Conservation (phyloP, 2,888 invertebrate species). For the Temnothorax ravouxi region DNA sequence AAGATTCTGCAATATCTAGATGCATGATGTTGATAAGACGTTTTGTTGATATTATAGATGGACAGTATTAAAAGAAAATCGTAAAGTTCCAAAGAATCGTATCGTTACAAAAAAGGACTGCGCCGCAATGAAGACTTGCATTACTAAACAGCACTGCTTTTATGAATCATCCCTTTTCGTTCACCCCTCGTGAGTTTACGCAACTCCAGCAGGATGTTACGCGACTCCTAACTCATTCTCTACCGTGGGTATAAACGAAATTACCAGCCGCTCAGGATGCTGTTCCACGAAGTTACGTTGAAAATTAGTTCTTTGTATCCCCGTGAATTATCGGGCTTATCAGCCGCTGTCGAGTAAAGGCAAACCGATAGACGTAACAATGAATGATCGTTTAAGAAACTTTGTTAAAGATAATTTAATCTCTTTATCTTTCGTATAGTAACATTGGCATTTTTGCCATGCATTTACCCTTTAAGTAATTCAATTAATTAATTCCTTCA, state of each 20-base stretch:
- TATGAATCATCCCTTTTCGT: conserved; percentile 26
- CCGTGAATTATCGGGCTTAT: conserved; percentile 74
- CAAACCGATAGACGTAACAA: conserved; percentile 52
- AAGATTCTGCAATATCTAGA: too few relatives aligned
- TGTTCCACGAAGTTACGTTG: conserved; percentile 74
- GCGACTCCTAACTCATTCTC: conserved; percentile 37
- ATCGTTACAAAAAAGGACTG: background rate
- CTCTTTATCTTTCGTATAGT: conserved; percentile 1
- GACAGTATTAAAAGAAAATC: background rate
- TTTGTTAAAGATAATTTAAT: conserved; percentile 42
- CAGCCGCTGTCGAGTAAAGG: conserved; percentile 61
- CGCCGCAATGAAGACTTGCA: background rate
- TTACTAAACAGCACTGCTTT: background rate
- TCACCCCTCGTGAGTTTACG: conserved; percentile 36
- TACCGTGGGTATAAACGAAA: conserved; percentile 40
- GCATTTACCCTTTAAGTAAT: conserved; percentile 16
- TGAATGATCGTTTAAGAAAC: conserved; percentile 57
- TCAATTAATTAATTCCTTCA: background rate
- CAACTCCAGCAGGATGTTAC: conserved; percentile 38
- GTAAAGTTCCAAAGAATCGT: conserved; percentile 1
- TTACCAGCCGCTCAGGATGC: conserved; percentile 62
- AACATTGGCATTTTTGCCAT: conserved; percentile 23
- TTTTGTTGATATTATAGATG: too few relatives aligned
- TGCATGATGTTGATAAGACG: too few relatives aligned
- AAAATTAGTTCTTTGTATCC: conserved; percentile 78